Evolutionary conservation across 2,888 invertebrate species (phyloP).

Genomic region (Linnaemya tessellans): DNA sequence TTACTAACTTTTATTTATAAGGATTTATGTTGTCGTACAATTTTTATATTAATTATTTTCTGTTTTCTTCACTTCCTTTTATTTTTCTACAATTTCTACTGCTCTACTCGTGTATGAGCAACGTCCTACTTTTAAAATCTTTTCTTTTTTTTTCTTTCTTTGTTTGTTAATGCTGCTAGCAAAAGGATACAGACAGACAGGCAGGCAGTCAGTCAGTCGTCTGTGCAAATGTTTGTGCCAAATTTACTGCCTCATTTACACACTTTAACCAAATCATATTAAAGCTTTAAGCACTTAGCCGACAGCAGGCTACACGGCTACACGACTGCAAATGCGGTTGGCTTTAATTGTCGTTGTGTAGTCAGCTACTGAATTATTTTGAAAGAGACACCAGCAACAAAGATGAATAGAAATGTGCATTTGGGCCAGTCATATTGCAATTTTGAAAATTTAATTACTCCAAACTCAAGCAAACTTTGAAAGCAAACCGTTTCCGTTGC

Average conservation of each 20-base stretch:
- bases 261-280: conserved; percentile 14
- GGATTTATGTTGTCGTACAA: conserved; percentile 45
- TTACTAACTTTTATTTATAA: conserved; percentile 45
- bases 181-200: conserved; percentile 10
- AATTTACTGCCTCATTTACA: conserved; percentile 36
- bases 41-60: conserved; percentile 37
- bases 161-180: conserved; percentile 16
- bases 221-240: conserved; percentile 21
- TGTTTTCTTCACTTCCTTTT: conserved; percentile 49
- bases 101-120: neutral
- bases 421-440: too few species aligned
- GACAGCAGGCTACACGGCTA: too few species aligned
- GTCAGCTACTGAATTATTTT: too few species aligned
- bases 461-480: too few species aligned
- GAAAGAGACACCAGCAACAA: too few species aligned
- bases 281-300: too few species aligned
- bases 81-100: conserved; percentile 18
- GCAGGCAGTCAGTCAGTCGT: neutral
- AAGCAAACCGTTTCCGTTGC: too few species aligned
- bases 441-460: too few species aligned
- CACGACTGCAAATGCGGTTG: too few species aligned
- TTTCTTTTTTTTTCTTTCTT: conserved; percentile 5
- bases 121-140: conserved; percentile 55
- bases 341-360: too few species aligned
- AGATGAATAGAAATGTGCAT: too few species aligned